Evolutionary conservation across 2,888 invertebrate genomes (phyloP).

Genomic region (Gonocerus acuteangulatus): DNA sequence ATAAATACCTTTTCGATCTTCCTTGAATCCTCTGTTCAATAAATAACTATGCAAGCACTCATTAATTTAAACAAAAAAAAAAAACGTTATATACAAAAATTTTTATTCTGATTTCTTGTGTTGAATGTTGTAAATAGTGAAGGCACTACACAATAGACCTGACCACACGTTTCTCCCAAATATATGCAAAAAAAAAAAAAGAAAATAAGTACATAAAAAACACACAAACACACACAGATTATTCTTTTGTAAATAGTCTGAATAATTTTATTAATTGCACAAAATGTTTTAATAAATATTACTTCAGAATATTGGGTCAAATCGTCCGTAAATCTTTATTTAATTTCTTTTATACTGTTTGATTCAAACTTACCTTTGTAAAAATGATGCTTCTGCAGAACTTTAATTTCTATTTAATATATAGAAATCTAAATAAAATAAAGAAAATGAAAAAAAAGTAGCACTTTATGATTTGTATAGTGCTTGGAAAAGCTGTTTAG

Average conservation of each 20-base stretch:
- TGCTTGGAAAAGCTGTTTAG: constrained; percentile 13
- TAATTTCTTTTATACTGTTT: neutral
- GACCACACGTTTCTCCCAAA: too few relatives aligned
- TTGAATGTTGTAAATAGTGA: too few relatives aligned
- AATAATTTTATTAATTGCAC: neutral
- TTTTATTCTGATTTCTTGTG: too few relatives aligned
- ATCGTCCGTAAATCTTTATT: neutral
- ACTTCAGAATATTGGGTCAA: neutral
- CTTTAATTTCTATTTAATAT: constrained; percentile 13
- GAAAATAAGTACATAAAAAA: neutral
- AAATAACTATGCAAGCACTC: too few relatives aligned
- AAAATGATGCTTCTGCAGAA: neutral
- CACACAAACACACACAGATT: neutral
- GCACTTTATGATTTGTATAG: constrained; percentile 20
- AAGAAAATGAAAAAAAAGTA: neutral
- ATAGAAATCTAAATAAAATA: neutral
- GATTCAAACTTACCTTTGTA: neutral
- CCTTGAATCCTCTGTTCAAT: too few relatives aligned
- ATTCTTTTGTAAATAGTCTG: constrained; percentile 13
- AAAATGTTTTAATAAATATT: constrained; percentile 8
- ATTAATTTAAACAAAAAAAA: too few relatives aligned
- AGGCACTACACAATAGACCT: too few relatives aligned
- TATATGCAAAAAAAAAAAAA: too few relatives aligned
- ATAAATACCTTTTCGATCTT: too few relatives aligned
- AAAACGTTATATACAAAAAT: too few relatives aligned